phyloP scores from a whole-genome alignment of 2,113 vertebrate species.

The Corythoichthys haematopterus region DNA sequence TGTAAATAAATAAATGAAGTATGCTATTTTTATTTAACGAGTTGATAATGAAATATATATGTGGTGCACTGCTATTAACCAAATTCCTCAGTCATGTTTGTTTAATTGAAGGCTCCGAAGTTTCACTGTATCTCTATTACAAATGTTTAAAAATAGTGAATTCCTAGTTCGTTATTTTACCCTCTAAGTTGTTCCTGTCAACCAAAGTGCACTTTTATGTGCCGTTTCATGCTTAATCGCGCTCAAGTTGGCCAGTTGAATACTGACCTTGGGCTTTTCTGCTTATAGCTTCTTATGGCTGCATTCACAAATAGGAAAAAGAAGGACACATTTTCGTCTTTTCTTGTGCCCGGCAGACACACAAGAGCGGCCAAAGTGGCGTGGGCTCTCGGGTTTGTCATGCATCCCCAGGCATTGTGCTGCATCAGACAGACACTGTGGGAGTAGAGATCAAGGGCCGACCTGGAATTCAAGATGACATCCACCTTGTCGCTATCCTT shows the following conservation, averaged over 20 bases:
- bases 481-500: neutral
- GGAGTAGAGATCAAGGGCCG: neutral
- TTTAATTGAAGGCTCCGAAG: no score
- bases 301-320: constrained; percentile 13
- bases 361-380: constrained; percentile 22
- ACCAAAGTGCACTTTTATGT: neutral
- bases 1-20: neutral
- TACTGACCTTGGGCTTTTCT: constrained; percentile 11
- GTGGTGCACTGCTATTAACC: neutral
- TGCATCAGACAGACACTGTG: constrained; percentile 9
- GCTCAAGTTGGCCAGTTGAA: constrained; percentile 14
- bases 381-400: constrained; percentile 17
- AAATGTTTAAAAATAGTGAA: neutral
- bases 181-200: neutral
- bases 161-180: neutral
- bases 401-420: constrained; percentile 19
- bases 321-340: constrained; percentile 23
- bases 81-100: no score
- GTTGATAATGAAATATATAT: neutral
- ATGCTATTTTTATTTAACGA: neutral
- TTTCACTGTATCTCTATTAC: no score
- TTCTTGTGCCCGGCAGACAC: constrained; percentile 20
- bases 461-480: constrained; percentile 3
- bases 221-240: neutral
- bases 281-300: neutral